These are phyloP conservation scores for Drosophila leontia DNA, from an alignment of 1,140 invertebrate genomes.

Conservation along the genomic window DNA sequence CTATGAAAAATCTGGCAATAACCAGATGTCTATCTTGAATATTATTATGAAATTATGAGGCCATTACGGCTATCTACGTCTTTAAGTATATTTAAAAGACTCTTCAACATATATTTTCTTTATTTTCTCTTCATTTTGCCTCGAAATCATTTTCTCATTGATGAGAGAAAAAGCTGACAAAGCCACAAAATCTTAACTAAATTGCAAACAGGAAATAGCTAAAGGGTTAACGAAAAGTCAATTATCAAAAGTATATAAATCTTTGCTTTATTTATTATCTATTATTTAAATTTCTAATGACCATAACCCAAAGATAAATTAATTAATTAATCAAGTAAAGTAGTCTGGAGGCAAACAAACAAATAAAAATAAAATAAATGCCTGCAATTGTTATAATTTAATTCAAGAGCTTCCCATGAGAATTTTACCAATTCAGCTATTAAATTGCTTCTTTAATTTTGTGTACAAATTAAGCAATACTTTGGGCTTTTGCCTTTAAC, in stretches of 20 bases:
- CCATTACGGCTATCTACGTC: neutral
- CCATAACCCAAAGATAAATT: neutral
- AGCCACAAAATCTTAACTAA: neutral
- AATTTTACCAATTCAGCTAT: neutral
- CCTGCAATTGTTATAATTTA: neutral
- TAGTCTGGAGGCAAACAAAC: neutral
- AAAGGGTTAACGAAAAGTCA: too few relatives aligned
- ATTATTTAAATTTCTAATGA: neutral
- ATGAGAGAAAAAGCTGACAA: neutral
- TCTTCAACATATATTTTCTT: neutral
- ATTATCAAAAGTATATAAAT: neutral
- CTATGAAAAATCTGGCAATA: conserved; percentile 6
- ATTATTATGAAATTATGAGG: conserved; percentile 1
- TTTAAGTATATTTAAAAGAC: neutral
- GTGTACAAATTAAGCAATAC: conserved; percentile 10
- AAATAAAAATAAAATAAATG: neutral
- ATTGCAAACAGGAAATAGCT: neutral
- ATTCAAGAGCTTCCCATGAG: neutral
- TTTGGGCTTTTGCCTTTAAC: conserved; percentile 1
- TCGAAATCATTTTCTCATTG: neutral
- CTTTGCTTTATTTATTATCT: neutral
- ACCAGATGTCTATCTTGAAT: neutral
- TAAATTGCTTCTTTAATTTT: neutral
- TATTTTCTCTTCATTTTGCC: neutral
- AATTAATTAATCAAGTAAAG: neutral